Evolutionary conservation across 2,888 invertebrate genomes (phyloP).

Genomic region (Megaustenia siamemsis): DNA sequence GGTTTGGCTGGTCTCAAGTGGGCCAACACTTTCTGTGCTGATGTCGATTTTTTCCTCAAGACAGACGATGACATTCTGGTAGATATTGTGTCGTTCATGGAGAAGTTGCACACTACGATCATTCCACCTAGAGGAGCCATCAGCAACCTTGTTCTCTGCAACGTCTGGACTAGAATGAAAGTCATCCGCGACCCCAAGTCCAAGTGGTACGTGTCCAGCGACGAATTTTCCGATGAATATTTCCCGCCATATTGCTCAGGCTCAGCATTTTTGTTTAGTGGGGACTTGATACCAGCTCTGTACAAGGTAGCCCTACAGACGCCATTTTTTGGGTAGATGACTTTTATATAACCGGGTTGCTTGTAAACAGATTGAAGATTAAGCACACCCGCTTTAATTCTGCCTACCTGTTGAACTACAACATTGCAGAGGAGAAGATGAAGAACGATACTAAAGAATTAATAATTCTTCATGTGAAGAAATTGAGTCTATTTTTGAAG

Average conservation of each 20-base stretch:
- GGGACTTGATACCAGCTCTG: conserved; percentile 84
- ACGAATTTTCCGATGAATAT: conserved; percentile 78
- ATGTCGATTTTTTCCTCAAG: conserved; percentile 79
- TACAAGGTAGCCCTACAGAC: conserved; percentile 84
- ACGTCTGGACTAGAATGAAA: conserved; percentile 79
- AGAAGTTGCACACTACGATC: conserved; percentile 60
- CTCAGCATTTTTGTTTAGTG: conserved; percentile 83
- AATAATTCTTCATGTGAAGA: conserved; percentile 77
- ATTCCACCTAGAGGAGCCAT: conserved; percentile 57
- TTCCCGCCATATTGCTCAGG: conserved; percentile 81
- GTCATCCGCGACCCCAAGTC: conserved; percentile 79
- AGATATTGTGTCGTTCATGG: conserved; percentile 80
- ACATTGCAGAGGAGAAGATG: conserved; percentile 69
- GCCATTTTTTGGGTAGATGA: conserved; percentile 96
- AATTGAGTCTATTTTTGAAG: conserved; percentile 68
- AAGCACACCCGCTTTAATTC: conserved; percentile 72
- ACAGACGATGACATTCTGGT: conserved; percentile 81
- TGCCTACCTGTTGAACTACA: conserved; percentile 73
- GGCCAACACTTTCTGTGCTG: conserved; percentile 78
- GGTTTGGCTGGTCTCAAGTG: conserved; percentile 80
- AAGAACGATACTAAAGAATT: conserved; percentile 68
- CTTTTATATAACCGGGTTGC: conserved; percentile 89
- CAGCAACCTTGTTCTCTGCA: conserved; percentile 75
- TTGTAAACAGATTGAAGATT: conserved; percentile 80
- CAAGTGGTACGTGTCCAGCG: conserved; percentile 80